phyloP scores from a whole-genome alignment of 2,797 vertebrate species.

The Phrynocephalus forsythii region DNA sequence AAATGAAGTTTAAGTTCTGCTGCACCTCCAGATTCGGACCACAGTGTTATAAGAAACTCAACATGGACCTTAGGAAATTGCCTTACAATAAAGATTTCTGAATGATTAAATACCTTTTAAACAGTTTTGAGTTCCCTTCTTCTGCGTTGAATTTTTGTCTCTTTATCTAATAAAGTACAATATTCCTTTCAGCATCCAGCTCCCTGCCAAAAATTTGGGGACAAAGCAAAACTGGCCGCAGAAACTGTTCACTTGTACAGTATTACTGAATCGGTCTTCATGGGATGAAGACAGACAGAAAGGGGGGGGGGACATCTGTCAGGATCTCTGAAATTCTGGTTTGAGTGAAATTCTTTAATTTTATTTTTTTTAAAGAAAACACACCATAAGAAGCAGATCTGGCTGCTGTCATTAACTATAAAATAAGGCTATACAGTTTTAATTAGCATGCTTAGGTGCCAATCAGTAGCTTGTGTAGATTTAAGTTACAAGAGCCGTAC shows the following conservation, averaged over 20 bases:
- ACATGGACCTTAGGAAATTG: neutral
- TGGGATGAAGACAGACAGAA: neutral
- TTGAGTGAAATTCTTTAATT: neutral
- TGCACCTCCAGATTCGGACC: constrained; percentile 19
- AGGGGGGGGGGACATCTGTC: neutral
- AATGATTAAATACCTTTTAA: constrained; percentile 1
- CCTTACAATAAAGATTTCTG: neutral
- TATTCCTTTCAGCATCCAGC: neutral
- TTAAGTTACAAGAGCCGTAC: neutral
- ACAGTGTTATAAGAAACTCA: accelerated
- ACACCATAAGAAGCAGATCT: neutral
- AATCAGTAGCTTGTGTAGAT: neutral
- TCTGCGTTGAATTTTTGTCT: neutral
- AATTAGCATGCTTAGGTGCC: neutral
- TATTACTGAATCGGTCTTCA: no score
- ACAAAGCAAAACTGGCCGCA: neutral
- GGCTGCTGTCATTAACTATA: neutral
- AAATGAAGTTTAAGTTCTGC: constrained; percentile 13
- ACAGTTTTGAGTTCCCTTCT: neutral
- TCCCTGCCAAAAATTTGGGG: neutral
- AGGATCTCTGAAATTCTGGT: neutral
- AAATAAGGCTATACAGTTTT: neutral
- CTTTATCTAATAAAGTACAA: neutral
- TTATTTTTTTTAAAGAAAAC: neutral
- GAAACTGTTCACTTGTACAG: neutral